These are phyloP conservation scores for Stegophylla sp. DNA, from an alignment of 2,888 invertebrate genomes.

Conservation along the genomic window DNA sequence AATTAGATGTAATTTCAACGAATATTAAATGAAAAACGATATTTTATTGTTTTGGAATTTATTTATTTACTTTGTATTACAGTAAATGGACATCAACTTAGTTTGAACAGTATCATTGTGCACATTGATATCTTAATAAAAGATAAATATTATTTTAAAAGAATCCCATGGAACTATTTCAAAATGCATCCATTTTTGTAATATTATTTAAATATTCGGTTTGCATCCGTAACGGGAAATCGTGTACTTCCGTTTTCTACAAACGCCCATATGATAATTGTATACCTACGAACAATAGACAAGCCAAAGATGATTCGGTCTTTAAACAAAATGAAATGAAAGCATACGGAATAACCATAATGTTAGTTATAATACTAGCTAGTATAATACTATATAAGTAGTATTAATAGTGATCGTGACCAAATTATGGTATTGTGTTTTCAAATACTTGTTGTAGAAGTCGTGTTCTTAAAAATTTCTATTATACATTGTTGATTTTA, in stretches of 20 bases:
- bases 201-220: slow-evolving; percentile 45
- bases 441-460: neutral
- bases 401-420: slow-evolving; percentile 19
- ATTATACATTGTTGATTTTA: slow-evolving; percentile 9
- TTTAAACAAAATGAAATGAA: slow-evolving; percentile 49
- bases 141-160: neutral
- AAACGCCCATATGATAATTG: slow-evolving; percentile 19
- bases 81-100: neutral
- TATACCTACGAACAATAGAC: slow-evolving; percentile 40
- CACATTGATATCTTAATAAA: slow-evolving; percentile 7
- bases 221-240: slow-evolving; percentile 54
- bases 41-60: neutral
- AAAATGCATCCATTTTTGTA: slow-evolving; percentile 8
- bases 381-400: neutral
- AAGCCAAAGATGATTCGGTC: slow-evolving; percentile 32
- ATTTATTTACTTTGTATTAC: slow-evolving; percentile 8
- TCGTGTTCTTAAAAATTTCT: neutral
- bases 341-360: slow-evolving; percentile 26
- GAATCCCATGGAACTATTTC: neutral
- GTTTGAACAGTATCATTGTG: neutral
- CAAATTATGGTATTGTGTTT: slow-evolving; percentile 15
- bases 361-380: neutral
- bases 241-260: slow-evolving; percentile 54
- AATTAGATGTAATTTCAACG: no score
- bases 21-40: neutral